Conservation (phyloP, 2,888 invertebrate species). For the Eupsilia transversa region DNA sequence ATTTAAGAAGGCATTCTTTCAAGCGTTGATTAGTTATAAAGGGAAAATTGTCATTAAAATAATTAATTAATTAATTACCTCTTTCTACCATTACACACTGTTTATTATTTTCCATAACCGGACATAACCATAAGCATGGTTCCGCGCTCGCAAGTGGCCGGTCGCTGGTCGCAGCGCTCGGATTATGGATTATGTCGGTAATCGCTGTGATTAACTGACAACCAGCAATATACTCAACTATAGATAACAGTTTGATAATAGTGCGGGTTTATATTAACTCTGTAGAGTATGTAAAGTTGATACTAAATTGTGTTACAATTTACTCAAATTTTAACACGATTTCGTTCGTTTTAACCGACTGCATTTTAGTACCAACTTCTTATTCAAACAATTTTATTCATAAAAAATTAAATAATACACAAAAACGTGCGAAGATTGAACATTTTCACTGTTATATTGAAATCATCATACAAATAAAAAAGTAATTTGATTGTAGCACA, state of each 20-base stretch:
- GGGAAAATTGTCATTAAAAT: neutral
- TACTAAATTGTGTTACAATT: neutral
- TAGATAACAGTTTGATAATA: neutral
- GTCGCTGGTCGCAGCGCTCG: conserved; percentile 15
- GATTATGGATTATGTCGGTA: conserved; percentile 25
- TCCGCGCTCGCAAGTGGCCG: neutral
- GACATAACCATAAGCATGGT: too few relatives aligned
- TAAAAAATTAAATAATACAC: neutral
- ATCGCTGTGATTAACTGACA: conserved; percentile 25
- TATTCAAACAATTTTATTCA: neutral
- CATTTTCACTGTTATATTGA: conserved; percentile 26
- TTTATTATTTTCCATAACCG: neutral
- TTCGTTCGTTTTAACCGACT: neutral
- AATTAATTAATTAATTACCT: too few relatives aligned
- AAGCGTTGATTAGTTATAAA: neutral
- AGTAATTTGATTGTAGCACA: conserved; percentile 61
- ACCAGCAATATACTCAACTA: neutral
- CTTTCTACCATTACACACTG: neutral
- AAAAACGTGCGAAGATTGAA: neutral
- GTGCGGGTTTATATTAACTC: neutral
- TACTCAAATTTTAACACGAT: neutral
- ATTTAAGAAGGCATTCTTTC: too few relatives aligned
- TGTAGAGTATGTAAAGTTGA: neutral
- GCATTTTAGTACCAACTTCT: neutral
- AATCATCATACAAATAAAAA: conserved; percentile 64